Evolutionary conservation across 2,888 invertebrate genomes (phyloP).

Genomic region (Dinocampus coccinellae): DNA sequence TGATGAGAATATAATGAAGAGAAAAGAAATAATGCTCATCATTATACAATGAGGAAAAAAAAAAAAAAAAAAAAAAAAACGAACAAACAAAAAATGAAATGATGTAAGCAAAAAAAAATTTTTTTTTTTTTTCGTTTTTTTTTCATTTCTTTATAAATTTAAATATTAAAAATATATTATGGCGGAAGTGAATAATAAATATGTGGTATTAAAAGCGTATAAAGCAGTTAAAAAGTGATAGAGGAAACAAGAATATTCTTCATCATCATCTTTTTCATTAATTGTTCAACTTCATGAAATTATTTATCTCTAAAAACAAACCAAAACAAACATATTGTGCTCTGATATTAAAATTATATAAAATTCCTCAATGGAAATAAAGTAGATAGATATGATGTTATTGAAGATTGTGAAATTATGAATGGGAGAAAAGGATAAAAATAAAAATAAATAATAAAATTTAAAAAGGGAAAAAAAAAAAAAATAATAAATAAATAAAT

Average conservation of each 20-base stretch:
- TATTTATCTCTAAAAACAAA: not conserved
- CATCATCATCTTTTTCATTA: not conserved
- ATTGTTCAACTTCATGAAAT: not conserved
- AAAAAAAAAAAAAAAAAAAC: not conserved
- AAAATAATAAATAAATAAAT: not conserved
- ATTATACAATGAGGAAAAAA: not conserved
- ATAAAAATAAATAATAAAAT: no score
- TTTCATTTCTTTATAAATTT: not conserved
- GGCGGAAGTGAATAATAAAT: not conserved
- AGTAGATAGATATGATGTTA: not conserved
- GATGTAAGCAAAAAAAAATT: no score
- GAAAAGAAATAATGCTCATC: not conserved
- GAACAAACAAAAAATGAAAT: no score
- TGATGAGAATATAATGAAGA: not conserved
- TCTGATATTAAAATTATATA: not conserved
- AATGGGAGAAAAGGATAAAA: no score
- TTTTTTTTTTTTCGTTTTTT: no score
- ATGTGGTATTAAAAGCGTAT: not conserved
- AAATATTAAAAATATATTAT: not conserved
- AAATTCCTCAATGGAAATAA: not conserved
- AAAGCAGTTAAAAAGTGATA: not conserved
- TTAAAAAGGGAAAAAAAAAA: not conserved
- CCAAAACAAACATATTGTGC: not conserved
- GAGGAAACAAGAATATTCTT: not conserved
- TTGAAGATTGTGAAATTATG: not conserved